Evolutionary conservation across 2,113 vertebrate species (phyloP), one percentile per base, ranked within the genome.

Genomic region (Psophia crepitans): DNA sequence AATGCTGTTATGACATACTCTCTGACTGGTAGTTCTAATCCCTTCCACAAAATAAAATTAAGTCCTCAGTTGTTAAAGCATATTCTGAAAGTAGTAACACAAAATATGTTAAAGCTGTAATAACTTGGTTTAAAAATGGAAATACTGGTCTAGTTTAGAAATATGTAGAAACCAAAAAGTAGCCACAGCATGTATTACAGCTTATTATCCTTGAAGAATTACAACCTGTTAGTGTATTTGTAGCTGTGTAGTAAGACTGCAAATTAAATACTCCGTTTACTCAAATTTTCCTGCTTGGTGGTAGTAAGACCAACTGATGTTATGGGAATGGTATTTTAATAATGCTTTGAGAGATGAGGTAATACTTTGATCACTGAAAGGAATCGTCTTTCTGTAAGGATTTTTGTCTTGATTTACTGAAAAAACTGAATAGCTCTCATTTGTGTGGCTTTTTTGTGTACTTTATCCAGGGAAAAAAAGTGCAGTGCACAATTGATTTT

Each of bases 301-400:
- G 49, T 77, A 49, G 58, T 41, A 81, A n/a, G 57, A 74, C 15
- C 15, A 53, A 35, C 41, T 87, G 90, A 93, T 4, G 4, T 39
- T 89, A 78, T 84, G 60, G 73, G 84, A 96, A 78, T 93, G 82
- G 68, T 86, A 96, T 94, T 92, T 84, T 92, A 88, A 91, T 92
- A 83, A 77, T 74, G 21, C 46, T 92, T 88, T 60, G 64, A 81
- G 56, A 84, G 83, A 84, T 86, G 28, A 94, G 79, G 54, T 90
- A 88, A 60, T 95, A 77, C 66, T 86, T 93, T 48, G 28, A 77
- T 64, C 54, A 49, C 24, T 53, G 51, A 54, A 90, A 93, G 58
- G 16, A 39, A 58, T 30, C 77, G 63, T 58, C 68, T 66, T 79
- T 96, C 63, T 88, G 56, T 80, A 83, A 61, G 17, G n/a, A 43